Evolutionary conservation across 2,113 vertebrate genomes (phyloP), one percentile per base, ranked within the genome.

Genomic region (Tetrao urogallus): DNA sequence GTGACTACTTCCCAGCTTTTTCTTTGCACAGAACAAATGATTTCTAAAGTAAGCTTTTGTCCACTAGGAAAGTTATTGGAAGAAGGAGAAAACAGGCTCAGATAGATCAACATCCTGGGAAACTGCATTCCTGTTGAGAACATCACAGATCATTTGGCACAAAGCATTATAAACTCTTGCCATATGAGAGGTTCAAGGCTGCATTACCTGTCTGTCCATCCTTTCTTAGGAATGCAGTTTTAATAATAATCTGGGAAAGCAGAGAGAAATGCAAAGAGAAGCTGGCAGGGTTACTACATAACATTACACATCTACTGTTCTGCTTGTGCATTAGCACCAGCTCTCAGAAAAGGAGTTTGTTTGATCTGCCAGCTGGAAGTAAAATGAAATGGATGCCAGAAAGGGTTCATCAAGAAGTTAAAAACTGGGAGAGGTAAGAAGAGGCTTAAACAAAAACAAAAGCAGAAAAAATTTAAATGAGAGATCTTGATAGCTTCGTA

Each of bases 401-500:
- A 91, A 77, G 65, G 60, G 82, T 94, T 95, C 89, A 86, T 61
- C 22, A 58, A 28, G 43, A 92, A 94, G 85, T 94, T 67, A 91
- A 92, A 94, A 97, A 69, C 38, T 83, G 47, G 57, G 65, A 92
- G 79, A 94, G 73, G 82, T 90, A 27, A 90, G 60, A 34, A 91
- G 45, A 82, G 5, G 13, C 61, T 88, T 81, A 47, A 90, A 87
- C 8, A 89, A 88, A 92, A 92, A 77, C 17, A 94, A 89, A 84
- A 72, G 25, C 5, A 79, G 43, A 65, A 70, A 70, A 24, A 7
- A 22, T 42, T 30, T 25, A 85, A 70, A 67, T 48, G 15, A 34
- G 8, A 7, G 4, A 92, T 74, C 20, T 21, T 74, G 28, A 63
- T 43, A 82, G 22, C 13, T 84, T 56, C 38, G 2, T 75, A 27